These are phyloP conservation scores for Sarcophaga subvicina DNA, from an alignment of 2,888 invertebrate genomes.

Conservation along the genomic window DNA sequence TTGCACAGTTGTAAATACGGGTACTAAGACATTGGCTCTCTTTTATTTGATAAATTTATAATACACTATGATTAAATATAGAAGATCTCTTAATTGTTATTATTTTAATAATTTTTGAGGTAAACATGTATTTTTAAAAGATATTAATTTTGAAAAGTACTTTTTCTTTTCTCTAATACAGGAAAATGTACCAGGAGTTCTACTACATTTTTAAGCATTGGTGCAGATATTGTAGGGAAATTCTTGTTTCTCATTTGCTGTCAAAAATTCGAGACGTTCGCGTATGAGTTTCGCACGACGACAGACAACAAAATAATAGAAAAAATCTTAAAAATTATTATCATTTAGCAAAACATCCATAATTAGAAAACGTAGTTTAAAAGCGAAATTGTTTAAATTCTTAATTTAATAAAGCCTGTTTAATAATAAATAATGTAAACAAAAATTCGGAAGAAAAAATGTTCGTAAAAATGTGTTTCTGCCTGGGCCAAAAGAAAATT, in stretches of 20 bases:
- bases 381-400: conserved; percentile 25
- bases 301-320: conserved; percentile 36
- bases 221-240: conserved; percentile 19
- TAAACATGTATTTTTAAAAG: neutral
- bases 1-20: neutral
- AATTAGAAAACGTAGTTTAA: conserved; percentile 52
- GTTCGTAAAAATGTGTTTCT: conserved; percentile 23
- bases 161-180: neutral
- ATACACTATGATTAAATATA: too few species aligned
- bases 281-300: conserved; percentile 62
- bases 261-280: conserved; percentile 70
- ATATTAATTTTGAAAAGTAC: neutral
- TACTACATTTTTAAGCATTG: conserved; percentile 32
- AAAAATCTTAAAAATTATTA: conserved; percentile 13
- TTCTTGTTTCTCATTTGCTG: conserved; percentile 69
- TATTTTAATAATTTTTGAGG: neutral
- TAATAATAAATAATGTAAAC: conserved; percentile 1
- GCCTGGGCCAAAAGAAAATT: neutral
- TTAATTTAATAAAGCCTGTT: neutral
- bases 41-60: too few species aligned
- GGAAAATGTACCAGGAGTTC: neutral
- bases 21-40: too few species aligned
- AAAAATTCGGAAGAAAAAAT: conserved; percentile 10
- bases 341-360: neutral
- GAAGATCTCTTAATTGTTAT: neutral